Evolutionary conservation across 2,888 invertebrate species (phyloP).

Genomic region (Epinotia nisella): DNA sequence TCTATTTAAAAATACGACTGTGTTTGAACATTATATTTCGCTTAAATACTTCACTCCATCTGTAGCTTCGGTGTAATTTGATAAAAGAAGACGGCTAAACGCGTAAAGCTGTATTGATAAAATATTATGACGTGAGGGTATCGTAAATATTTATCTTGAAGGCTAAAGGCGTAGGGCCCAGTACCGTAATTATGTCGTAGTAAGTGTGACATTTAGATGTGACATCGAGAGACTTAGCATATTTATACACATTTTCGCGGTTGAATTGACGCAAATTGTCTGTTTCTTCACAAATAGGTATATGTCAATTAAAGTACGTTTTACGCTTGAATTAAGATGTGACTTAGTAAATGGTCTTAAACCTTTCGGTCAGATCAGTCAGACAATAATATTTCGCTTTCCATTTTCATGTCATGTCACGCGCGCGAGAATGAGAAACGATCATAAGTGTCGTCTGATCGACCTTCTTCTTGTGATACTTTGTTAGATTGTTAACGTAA

Average conservation of each 20-base stretch:
- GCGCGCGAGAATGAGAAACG: too few relatives aligned
- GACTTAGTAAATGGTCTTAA: too few relatives aligned
- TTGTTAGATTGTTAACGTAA: too few relatives aligned
- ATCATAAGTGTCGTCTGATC: not conserved
- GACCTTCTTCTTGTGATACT: not conserved
- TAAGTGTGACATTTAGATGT: constrained; percentile 8
- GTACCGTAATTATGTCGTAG: not conserved
- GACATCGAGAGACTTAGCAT: not conserved
- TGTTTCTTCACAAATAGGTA: too few relatives aligned
- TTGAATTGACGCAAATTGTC: too few relatives aligned
- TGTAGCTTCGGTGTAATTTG: not conserved
- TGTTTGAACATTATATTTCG: not conserved
- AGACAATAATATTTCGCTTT: too few relatives aligned
- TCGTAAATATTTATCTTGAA: constrained; percentile 13
- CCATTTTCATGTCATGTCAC: too few relatives aligned
- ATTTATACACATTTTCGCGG: not conserved
- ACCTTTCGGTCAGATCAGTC: too few relatives aligned
- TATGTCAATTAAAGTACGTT: too few relatives aligned
- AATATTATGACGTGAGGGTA: constrained; percentile 12
- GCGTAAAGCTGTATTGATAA: not conserved
- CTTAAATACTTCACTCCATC: too few relatives aligned
- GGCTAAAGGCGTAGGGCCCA: not conserved
- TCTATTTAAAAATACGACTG: not conserved
- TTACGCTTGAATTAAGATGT: too few relatives aligned
- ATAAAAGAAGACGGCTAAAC: not conserved